Conservation (phyloP, 2,888 invertebrate species). For the Petrophora chlorosata region DNA sequence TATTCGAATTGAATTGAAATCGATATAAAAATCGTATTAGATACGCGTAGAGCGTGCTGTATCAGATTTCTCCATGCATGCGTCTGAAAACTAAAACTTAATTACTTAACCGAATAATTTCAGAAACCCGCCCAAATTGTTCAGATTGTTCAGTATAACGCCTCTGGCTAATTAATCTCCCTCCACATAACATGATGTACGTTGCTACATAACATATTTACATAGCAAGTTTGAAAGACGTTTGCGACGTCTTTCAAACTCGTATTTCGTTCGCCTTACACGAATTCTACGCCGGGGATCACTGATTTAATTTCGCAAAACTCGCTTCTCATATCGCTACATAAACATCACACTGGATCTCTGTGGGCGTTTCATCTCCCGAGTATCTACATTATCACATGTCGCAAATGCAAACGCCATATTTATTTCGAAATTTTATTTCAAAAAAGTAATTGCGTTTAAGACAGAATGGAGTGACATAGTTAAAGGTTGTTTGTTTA, state of each 20-base stretch:
- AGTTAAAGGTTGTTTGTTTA: conserved; percentile 21
- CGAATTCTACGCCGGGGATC: conserved; percentile 40
- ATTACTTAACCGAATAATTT: conserved; percentile 10
- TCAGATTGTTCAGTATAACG: conserved; percentile 8
- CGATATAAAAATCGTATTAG: no score
- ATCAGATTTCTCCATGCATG: neutral
- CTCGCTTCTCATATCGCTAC: conserved; percentile 49
- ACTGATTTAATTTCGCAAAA: conserved; percentile 60
- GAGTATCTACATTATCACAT: conserved; percentile 8
- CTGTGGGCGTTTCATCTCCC: conserved; percentile 37
- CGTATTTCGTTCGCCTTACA: conserved; percentile 30
- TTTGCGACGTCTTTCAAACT: conserved; percentile 11
- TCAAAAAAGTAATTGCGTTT: neutral
- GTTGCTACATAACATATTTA: conserved; percentile 14
- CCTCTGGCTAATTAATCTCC: conserved; percentile 18
- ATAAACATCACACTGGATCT: conserved; percentile 45
- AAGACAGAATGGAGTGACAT: conserved; percentile 10
- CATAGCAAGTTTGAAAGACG: conserved; percentile 29
- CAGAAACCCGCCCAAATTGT: neutral
- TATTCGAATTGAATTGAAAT: no score
- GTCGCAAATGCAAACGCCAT: conserved; percentile 24
- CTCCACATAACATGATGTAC: conserved; percentile 13
- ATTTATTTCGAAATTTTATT: conserved; percentile 15
- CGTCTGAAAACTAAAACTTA: conserved; percentile 7
- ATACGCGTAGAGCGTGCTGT: no score